phyloP scores from a whole-genome alignment of 2,113 vertebrate genomes.

The Pica pica region DNA sequence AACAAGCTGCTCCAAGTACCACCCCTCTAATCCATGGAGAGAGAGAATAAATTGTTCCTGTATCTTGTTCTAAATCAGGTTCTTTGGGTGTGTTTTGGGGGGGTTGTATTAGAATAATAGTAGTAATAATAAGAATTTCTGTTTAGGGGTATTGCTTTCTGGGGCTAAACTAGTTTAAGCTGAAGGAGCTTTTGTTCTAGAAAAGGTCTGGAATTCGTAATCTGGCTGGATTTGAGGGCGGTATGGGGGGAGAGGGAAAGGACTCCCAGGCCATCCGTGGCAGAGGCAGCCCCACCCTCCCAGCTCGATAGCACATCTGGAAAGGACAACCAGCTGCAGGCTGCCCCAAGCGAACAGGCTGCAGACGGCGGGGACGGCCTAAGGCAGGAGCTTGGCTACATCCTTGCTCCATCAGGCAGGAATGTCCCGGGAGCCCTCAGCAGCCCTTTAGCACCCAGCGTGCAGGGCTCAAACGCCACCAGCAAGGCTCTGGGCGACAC shows the following conservation, averaged over 20 bases:
- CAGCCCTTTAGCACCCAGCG: neutral
- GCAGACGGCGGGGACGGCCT: fast-evolving
- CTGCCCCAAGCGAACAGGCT: fast-evolving
- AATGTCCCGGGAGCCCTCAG: neutral
- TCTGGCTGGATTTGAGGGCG: neutral
- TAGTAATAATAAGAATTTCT: constrained; percentile 2
- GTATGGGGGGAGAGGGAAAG: neutral
- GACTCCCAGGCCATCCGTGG: fast-evolving
- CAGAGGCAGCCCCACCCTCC: neutral
- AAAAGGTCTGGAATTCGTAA: neutral
- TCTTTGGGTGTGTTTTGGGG: neutral
- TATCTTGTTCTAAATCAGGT: constrained; percentile 62
- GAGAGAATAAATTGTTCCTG: constrained; percentile 71
- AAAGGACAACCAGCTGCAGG: neutral
- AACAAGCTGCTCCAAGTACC: constrained; percentile 79
- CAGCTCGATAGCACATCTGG: neutral
- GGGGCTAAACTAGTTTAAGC: neutral
- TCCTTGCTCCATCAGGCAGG: neutral
- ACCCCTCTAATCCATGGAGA: constrained; percentile 74
- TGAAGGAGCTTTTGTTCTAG: neutral
- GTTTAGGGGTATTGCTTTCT: neutral
- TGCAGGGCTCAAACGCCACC: fast-evolving
- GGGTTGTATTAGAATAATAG: neutral
- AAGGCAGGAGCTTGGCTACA: neutral
- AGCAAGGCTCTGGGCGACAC: neutral